Evolutionary conservation across 2,113 vertebrate genomes (phyloP), one percentile per base, ranked within the genome.

Genomic region (Regulus satrapa): DNA sequence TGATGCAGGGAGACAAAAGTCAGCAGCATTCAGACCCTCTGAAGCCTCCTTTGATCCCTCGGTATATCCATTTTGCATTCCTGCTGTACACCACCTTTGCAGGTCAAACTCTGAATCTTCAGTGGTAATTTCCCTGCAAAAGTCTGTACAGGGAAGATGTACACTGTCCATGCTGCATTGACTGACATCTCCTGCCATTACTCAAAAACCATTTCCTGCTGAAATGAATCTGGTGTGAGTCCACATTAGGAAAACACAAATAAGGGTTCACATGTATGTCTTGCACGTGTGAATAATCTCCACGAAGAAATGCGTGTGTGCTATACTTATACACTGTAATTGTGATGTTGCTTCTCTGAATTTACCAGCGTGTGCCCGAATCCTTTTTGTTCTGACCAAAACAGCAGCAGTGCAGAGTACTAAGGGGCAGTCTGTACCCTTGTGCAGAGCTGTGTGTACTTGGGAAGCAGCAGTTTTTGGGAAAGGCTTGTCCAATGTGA

Each of bases 361-460:
- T 63, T 67, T 46, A 59, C 29, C 12, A 38, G 26, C 0, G 0
- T 18, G 18, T 5, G 6, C 19, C 6, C 2, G 1, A 82, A 82
- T 59, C 32, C 7, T 66, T 48, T 75, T 43, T 28, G 19, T n/a
- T 63, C 69, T 52, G 52, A 41, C 40, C 19, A 49, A 28, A 72
- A 25, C 29, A 51, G 26, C 10, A 4, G 34, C 58, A 14, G 4
- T 1, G 8, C 16, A 12, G 36, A 52, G n/a, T 14, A 28, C 28
- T 14, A 19, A 63, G 32, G 17, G 36, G 10, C 3, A 1, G 3
- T 43, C 48, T 25, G 11, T 7, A 40, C 1, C 0, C 45, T 54
- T 52, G 24, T 0, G 0, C n/a, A 56, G 71, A 80, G 62, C 72
- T 40, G 31, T 23, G 8, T 59, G 40, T 45, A 9, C 25, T 24